These are phyloP conservation scores for Parthenolecanium corni DNA, from an alignment of 2,888 invertebrate genomes.

Conservation along the genomic window DNA sequence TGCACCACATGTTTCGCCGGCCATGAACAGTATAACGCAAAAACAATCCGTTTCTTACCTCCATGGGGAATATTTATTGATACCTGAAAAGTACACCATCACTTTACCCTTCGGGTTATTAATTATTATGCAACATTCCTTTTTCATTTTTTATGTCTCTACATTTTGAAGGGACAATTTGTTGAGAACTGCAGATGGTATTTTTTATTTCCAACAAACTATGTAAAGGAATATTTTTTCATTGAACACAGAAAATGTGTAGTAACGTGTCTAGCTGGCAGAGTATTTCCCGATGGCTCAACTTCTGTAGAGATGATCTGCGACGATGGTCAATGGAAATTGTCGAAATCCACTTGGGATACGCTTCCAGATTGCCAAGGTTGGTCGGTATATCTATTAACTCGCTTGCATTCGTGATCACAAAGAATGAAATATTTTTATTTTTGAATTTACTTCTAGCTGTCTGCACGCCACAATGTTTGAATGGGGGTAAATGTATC, in stretches of 20 bases:
- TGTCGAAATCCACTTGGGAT: conserved; percentile 50
- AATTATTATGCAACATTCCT: too few species aligned
- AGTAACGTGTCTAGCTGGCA: conserved; percentile 50
- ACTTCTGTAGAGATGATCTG: conserved; percentile 56
- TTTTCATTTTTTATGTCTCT: too few species aligned
- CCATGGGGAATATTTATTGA: too few species aligned
- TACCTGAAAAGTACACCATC: conserved; percentile 29
- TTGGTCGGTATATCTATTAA: conserved; percentile 35
- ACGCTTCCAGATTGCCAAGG: conserved; percentile 60
- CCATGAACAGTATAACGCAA: too few species aligned
- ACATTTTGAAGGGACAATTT: too few species aligned
- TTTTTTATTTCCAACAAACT: too few species aligned
- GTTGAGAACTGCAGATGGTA: too few species aligned
- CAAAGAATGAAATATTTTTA: background rate
- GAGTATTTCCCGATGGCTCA: conserved; percentile 61
- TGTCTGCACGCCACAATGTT: conserved; percentile 57
- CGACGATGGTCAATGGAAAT: conserved; percentile 57
- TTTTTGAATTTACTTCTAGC: conserved; percentile 41
- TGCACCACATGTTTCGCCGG: background rate
- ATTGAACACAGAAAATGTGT: conserved; percentile 56
- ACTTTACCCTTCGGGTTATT: too few species aligned
- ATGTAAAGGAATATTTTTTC: too few species aligned
- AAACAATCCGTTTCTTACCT: too few species aligned
- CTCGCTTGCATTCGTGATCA: conserved; percentile 24
- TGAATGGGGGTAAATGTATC: conserved; percentile 71